Percentiles rank a stretch among this genome's conserved stretches.
phyloP scores from a whole-genome alignment of 2,113 vertebrate species.

The Zosterops pallidus region DNA sequence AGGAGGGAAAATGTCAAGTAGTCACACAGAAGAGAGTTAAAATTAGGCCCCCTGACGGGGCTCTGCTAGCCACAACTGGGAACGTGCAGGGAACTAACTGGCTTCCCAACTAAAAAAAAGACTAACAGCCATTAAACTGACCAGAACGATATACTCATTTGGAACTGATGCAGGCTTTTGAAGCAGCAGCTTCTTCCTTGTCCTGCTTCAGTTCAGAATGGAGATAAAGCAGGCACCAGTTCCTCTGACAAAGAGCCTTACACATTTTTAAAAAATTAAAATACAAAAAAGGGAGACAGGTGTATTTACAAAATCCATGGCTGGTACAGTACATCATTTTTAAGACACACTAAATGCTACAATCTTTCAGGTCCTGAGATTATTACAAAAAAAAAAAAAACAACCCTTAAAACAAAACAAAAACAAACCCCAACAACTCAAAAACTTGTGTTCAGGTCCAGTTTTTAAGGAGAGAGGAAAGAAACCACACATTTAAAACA shows the following conservation, averaged over 20 bases:
- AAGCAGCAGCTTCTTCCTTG: constrained; percentile 73
- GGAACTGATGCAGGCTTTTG: constrained; percentile 56
- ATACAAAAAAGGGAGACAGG: constrained; percentile 80
- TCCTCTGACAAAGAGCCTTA: constrained; percentile 74
- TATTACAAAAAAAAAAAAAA: constrained; percentile 64
- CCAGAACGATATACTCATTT: constrained; percentile 1
- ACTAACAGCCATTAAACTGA: constrained; percentile 7
- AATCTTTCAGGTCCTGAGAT: constrained; percentile 86
- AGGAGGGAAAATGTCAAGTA: constrained; percentile 21
- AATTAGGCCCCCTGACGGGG: constrained; percentile 6
- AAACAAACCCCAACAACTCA: constrained; percentile 58
- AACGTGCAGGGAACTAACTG: neutral
- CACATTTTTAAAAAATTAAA: constrained; percentile 72
- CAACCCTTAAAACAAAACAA: neutral
- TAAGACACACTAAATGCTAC: constrained; percentile 87
- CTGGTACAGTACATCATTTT: constrained; percentile 86
- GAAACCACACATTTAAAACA: constrained; percentile 68
- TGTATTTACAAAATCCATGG: constrained; percentile 86
- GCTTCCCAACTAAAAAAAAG: neutral
- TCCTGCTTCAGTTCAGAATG: constrained; percentile 67
- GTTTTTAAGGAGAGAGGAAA: constrained; percentile 71
- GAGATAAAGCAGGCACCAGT: constrained; percentile 75
- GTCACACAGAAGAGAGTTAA: constrained; percentile 10
- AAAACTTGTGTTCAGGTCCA: constrained; percentile 80
- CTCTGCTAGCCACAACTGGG: neutral